Evolutionary conservation across 2,888 invertebrate species (phyloP), one percentile per base, ranked within the genome.

Genomic region (Ormia ochracea): DNA sequence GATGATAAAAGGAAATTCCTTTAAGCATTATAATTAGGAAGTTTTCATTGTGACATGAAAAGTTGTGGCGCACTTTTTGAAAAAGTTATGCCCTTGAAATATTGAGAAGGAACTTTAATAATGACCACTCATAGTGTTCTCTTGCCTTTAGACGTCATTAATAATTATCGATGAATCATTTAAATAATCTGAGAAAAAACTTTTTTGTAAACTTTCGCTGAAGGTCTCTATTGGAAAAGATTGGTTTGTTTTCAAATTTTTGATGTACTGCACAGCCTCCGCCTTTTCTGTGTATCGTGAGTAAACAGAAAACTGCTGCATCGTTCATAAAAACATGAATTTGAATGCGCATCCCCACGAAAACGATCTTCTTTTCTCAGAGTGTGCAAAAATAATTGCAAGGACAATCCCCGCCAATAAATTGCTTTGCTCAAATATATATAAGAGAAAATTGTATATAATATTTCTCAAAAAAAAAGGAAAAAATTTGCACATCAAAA

Each of bases 281-380:
- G 6, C 23, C 38, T 5, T 26, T 38, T 14, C 41, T 69, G 28
- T 36, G 19, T 48, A 26, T 2, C 23, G 6, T 36, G 19, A 52
- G 12, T 59, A 33, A 43, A 33, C 45, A 65, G 63, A 56, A 73
- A 73, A 28, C 56, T 65, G 54, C 45, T 63, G 48, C 63, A 73
- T 73, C 73, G 65, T 63, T 65, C 36, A 73, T 36, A 56, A 56
- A 41, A 56, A 58, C 70, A 36, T 50, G 17, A 50, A 50, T 59
- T 21, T 17, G 5, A 21, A 41, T 19, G 31, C 48, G 50, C n/a
- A 50, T 14, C 23, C 26, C n/a, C 4, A 14, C 10, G 14, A 6
- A 50, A 6, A 7, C 3, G 7, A 6, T 33, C 12, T 12, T n/a
- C 45, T 28, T 45, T 59, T 12, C 48, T 19, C 21, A 14, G 9